phyloP scores from a whole-genome alignment of 2,797 vertebrate genomes.

The Alauda arvensis region DNA sequence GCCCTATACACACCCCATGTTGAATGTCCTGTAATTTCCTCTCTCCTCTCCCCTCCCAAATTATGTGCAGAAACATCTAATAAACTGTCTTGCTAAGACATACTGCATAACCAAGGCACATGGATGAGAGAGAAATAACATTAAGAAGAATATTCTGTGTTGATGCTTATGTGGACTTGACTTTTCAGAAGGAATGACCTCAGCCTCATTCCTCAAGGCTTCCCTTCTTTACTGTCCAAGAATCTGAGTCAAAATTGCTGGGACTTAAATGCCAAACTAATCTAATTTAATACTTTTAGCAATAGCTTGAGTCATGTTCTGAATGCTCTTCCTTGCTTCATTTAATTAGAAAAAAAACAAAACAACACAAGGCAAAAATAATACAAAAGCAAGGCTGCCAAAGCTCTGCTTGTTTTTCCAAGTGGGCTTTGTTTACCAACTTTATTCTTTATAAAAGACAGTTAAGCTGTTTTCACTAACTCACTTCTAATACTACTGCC shows the following conservation, averaged over 20 bases:
- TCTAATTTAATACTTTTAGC: constrained; percentile 68
- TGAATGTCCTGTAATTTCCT: neutral
- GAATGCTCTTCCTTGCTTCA: constrained; percentile 54
- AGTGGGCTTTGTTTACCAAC: constrained; percentile 49
- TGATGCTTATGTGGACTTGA: neutral
- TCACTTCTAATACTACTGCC: constrained; percentile 1
- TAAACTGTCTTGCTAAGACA: neutral
- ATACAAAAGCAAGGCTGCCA: constrained; percentile 41
- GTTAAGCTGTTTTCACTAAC: constrained; percentile 11
- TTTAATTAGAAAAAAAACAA: constrained; percentile 58
- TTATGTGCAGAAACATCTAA: neutral
- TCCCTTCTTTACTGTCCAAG: constrained; percentile 47
- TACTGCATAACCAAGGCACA: neutral
- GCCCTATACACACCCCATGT: neutral
- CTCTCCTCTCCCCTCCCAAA: neutral
- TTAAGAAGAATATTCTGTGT: neutral
- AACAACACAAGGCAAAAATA: constrained; percentile 50
- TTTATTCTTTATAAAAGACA: constrained; percentile 47
- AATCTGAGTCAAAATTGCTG: constrained; percentile 52
- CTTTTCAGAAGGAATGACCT: constrained; percentile 45
- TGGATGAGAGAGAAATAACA: neutral
- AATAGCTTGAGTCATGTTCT: constrained; percentile 54
- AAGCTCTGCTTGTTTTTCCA: constrained; percentile 51
- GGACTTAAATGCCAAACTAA: constrained; percentile 63
- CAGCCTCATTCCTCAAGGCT: constrained; percentile 49